Evolutionary conservation across 2,888 invertebrate species (phyloP).

Genomic region (Silvanus unidentatus): DNA sequence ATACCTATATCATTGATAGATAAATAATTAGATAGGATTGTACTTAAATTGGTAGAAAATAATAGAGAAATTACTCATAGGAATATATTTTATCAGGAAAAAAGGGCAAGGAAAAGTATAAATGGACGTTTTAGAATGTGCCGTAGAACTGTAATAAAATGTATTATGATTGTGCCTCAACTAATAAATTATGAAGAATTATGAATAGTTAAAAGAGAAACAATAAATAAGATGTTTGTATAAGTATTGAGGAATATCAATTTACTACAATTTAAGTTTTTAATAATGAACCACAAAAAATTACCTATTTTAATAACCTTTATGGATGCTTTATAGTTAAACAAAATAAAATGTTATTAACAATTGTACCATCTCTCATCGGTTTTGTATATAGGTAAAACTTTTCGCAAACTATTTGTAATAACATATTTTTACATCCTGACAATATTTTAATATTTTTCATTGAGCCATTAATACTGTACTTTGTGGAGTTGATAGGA

Average conservation of each 20-base stretch:
- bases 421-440: constrained; percentile 43
- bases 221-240: too few relatives aligned
- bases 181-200: constrained; percentile 2
- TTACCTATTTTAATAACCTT: too few relatives aligned
- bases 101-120: too few relatives aligned
- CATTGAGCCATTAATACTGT: background rate
- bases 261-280: too few relatives aligned
- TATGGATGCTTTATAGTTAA: too few relatives aligned
- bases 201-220: constrained; percentile 5
- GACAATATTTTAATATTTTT: constrained; percentile 33
- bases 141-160: constrained; percentile 7
- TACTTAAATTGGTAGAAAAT: background rate
- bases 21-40: background rate
- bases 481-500: background rate
- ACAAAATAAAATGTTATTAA: too few relatives aligned
- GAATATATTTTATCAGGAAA: constrained; percentile 4
- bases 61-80: background rate
- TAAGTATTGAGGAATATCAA: too few relatives aligned
- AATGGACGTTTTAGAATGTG: constrained; percentile 3
- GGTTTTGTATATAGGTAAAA: too few relatives aligned
- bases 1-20: too few relatives aligned
- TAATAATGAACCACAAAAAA: too few relatives aligned
- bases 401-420: constrained; percentile 25
- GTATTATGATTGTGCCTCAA: constrained; percentile 14
- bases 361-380: too few relatives aligned